A percentile compares a stretch with the other conserved stretches of the same genome.
Conservation (phyloP, 1,140 invertebrate species). For the Heliconius nattereri region DNA sequence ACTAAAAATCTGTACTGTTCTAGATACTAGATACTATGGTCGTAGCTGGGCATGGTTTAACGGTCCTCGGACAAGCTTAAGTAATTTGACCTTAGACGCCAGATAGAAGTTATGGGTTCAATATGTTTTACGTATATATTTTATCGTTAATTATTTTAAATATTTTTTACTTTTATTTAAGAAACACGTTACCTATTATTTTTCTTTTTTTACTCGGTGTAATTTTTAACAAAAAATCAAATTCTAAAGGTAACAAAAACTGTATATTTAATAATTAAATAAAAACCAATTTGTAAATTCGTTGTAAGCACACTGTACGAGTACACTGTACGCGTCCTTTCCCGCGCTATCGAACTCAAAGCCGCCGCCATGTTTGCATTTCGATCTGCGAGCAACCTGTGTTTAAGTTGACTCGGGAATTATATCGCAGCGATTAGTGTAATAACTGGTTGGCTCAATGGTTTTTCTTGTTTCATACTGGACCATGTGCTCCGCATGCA, state of each 20-base stretch:
- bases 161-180: no score
- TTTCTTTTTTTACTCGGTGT: no score
- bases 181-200: no score
- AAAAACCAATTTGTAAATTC: constrained; percentile 36
- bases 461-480: constrained; percentile 71
- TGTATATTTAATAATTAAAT: not conserved
- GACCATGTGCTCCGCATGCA: constrained; percentile 57
- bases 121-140: not conserved
- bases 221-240: not conserved
- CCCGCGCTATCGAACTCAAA: constrained; percentile 64
- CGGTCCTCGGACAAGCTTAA: not conserved
- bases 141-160: no score
- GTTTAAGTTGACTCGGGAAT: constrained; percentile 80
- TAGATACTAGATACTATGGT: not conserved
- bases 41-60: not conserved
- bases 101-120: no score
- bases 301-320: constrained; percentile 44
- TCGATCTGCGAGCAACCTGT: constrained; percentile 77
- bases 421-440: constrained; percentile 80
- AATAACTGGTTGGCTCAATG: constrained; percentile 76
- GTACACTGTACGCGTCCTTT: constrained; percentile 47
- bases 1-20: not conserved
- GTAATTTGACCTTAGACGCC: no score
- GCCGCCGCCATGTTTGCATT: constrained; percentile 80
- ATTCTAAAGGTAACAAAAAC: not conserved